These are phyloP conservation scores for Cheilosia soror DNA, from an alignment of 2,888 invertebrate genomes.

Conservation along the genomic window DNA sequence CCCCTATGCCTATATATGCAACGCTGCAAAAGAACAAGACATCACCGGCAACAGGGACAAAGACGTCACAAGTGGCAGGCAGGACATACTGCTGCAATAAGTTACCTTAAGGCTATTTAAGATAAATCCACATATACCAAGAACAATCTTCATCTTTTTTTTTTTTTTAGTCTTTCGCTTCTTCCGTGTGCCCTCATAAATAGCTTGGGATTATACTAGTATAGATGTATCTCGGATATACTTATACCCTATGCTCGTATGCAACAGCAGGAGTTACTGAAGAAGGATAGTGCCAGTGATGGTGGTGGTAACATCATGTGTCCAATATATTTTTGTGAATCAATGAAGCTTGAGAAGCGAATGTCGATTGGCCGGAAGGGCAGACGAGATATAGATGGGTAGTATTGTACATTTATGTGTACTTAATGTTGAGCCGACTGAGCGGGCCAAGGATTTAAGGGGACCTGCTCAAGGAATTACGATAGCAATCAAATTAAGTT, in stretches of 20 bases:
- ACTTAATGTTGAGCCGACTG: conserved; percentile 69
- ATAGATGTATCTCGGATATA: conserved; percentile 68
- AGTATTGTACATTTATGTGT: conserved; percentile 55
- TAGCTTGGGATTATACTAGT: conserved; percentile 72
- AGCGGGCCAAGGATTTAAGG: conserved; percentile 29
- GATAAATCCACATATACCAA: conserved; percentile 72
- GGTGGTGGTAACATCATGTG: conserved; percentile 67
- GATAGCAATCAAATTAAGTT: conserved; percentile 76
- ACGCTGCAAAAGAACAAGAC: conserved; percentile 60
- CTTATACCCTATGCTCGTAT: conserved; percentile 44
- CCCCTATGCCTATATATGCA: conserved; percentile 42
- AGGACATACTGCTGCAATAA: conserved; percentile 74
- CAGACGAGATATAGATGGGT: conserved; percentile 50
- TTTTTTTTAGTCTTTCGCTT: conserved; percentile 12
- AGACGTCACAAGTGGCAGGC: conserved; percentile 73
- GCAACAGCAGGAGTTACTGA: conserved; percentile 60
- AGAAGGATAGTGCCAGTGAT: conserved; percentile 14
- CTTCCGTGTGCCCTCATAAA: conserved; percentile 65
- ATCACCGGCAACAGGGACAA: conserved; percentile 52
- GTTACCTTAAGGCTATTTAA: conserved; percentile 76
- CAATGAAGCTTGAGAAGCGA: conserved; percentile 74
- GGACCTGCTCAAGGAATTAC: conserved; percentile 53
- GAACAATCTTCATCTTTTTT: conserved; percentile 61
- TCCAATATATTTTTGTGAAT: conserved; percentile 74
- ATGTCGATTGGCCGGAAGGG: conserved; percentile 74